These are phyloP conservation scores for Schlechtendalia chinensis DNA, from an alignment of 1,140 invertebrate genomes.

Conservation along the genomic window DNA sequence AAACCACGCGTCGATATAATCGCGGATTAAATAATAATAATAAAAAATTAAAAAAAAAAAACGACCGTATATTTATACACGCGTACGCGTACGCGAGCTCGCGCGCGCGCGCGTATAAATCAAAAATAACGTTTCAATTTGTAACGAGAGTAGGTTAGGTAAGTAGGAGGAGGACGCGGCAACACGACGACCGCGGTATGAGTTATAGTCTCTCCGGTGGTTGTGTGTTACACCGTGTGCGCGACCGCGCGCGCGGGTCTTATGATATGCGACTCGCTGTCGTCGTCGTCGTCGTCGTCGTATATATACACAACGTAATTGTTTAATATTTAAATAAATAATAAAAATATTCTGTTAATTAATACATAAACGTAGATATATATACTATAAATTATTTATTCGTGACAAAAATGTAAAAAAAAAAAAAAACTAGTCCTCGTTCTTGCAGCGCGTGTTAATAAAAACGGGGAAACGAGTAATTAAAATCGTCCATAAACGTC, in stretches of 20 bases:
- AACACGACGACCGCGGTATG: conserved; percentile 11
- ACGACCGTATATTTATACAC: not conserved
- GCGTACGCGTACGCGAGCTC: too few relatives aligned
- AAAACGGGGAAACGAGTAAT: too few relatives aligned
- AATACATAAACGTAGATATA: not conserved
- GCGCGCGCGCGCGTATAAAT: too few relatives aligned
- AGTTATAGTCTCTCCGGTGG: conserved; percentile 22
- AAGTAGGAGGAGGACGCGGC: not conserved
- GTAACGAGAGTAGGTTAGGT: conserved; percentile 23
- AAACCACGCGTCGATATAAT: conserved; percentile 38
- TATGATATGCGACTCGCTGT: not conserved
- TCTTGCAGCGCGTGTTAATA: too few relatives aligned
- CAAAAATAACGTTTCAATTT: conserved; percentile 46
- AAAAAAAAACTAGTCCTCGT: conserved; percentile 3
- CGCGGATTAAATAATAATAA: conserved; percentile 31
- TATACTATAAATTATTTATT: too few relatives aligned
- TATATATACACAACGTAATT: not conserved
- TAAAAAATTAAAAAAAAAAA: conserved; percentile 7
- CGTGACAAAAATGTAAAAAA: too few relatives aligned
- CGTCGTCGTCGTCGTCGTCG: not conserved
- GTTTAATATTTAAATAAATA: conserved; percentile 29
- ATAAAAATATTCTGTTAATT: conserved; percentile 4
- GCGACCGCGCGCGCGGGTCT: not conserved
- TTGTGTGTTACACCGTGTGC: conserved; percentile 3
- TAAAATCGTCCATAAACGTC: not conserved